Conservation (phyloP, 2,113 vertebrate species). For the Dromaius novaehollandiae region DNA sequence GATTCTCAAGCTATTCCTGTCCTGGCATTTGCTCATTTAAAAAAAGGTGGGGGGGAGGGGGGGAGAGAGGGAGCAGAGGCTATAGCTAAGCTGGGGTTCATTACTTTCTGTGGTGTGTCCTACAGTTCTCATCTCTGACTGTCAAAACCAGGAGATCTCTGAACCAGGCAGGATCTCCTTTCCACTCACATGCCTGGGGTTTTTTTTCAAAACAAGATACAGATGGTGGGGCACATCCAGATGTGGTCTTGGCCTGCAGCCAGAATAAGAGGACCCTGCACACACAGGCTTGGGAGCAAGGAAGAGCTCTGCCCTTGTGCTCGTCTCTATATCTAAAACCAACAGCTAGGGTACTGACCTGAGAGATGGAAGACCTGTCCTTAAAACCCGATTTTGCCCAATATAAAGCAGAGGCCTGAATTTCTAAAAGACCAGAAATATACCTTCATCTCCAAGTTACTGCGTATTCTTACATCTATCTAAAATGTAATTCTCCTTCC, state of each 20-base stretch:
- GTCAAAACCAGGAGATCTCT: fast-evolving
- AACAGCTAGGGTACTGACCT: fast-evolving
- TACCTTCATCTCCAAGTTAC: neutral
- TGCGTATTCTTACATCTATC: neutral
- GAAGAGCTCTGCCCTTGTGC: neutral
- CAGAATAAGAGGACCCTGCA: neutral
- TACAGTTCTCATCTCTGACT: neutral
- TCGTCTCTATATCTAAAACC: neutral
- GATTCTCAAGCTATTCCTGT: neutral
- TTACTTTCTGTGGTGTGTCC: neutral
- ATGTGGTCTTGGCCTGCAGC: fast-evolving
- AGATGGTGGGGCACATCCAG: neutral
- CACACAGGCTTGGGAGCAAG: neutral
- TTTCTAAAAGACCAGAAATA: neutral
- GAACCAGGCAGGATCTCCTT: neutral
- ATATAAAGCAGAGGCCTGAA: neutral
- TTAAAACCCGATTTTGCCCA: neutral
- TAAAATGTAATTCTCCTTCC: neutral
- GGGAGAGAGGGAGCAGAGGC: neutral
- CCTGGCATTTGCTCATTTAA: neutral
- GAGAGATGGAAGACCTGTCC: neutral
- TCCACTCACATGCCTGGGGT: neutral
- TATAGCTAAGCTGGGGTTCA: too few relatives aligned
- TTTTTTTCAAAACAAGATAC: neutral
- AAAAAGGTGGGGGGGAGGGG: fast-evolving